These are phyloP conservation scores for Apodemia mormo DNA, from an alignment of 2,888 invertebrate species.

Conservation along the genomic window DNA sequence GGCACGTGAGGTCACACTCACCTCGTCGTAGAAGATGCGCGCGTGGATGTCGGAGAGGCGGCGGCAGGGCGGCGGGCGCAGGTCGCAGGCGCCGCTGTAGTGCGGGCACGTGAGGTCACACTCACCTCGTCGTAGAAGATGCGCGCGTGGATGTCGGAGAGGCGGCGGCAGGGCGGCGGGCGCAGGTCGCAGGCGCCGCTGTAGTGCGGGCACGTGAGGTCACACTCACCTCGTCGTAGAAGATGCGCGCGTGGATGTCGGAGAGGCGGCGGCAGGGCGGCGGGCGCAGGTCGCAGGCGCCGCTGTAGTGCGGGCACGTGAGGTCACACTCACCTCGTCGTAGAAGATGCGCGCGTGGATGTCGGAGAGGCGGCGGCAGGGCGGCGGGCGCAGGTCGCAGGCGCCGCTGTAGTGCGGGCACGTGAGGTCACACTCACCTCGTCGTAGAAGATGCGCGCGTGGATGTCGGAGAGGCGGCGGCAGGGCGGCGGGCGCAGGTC, in stretches of 20 bases:
- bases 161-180: conserved; percentile 58
- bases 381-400: conserved; percentile 73
- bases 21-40: conserved; percentile 92
- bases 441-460: conserved; percentile 92
- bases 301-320: conserved; percentile 63
- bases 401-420: conserved; percentile 81
- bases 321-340: conserved; percentile 84
- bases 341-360: conserved; percentile 92
- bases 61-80: conserved; percentile 71
- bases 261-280: conserved; percentile 74
- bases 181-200: conserved; percentile 84
- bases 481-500: conserved; percentile 71
- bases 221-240: conserved; percentile 88
- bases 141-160: conserved; percentile 88
- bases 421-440: conserved; percentile 78
- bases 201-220: neutral
- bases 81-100: conserved; percentile 82
- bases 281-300: conserved; percentile 82
- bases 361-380: conserved; percentile 78
- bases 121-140: conserved; percentile 92
- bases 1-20: conserved; percentile 46
- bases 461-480: conserved; percentile 83
- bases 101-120: neutral
- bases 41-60: conserved; percentile 88
- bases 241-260: conserved; percentile 89